Evolutionary conservation across 2,113 vertebrate species (phyloP).

Genomic region (Corvus cornix): DNA sequence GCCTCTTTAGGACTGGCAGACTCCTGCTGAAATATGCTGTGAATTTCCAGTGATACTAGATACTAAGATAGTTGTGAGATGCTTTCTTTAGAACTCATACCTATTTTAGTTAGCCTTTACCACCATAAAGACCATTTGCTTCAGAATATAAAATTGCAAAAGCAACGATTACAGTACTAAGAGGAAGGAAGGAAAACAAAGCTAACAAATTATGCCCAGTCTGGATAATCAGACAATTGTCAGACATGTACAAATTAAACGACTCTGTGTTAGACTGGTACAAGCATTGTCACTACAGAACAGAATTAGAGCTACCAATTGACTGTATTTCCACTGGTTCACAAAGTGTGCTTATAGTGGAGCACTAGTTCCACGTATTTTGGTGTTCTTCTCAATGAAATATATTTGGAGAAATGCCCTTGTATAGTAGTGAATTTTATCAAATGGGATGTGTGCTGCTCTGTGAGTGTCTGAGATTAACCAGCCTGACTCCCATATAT

Average conservation of each 20-base stretch:
- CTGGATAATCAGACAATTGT: background rate
- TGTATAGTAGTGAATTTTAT: background rate
- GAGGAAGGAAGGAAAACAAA: background rate
- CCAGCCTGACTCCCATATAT: background rate
- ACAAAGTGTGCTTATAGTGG: background rate
- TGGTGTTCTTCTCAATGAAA: background rate
- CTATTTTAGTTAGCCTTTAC: background rate
- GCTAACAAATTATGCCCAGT: background rate
- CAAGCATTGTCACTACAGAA: background rate
- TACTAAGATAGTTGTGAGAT: background rate
- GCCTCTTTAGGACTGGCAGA: background rate
- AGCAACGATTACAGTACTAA: background rate
- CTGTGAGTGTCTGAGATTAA: background rate
- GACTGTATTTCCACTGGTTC: rapidly evolving
- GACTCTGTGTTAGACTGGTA: background rate
- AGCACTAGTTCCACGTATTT: background rate
- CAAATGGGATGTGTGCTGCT: background rate
- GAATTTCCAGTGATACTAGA: background rate
- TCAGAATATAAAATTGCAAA: background rate
- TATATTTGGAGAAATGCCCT: background rate
- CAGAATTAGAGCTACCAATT: background rate
- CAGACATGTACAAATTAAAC: background rate
- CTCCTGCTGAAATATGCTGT: background rate
- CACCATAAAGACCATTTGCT: background rate
- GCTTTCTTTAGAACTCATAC: background rate